Percentiles rank a stretch among this genome's conserved stretches.
Conservation (phyloP, 1,140 invertebrate species). For the Littorina saxatilis region DNA sequence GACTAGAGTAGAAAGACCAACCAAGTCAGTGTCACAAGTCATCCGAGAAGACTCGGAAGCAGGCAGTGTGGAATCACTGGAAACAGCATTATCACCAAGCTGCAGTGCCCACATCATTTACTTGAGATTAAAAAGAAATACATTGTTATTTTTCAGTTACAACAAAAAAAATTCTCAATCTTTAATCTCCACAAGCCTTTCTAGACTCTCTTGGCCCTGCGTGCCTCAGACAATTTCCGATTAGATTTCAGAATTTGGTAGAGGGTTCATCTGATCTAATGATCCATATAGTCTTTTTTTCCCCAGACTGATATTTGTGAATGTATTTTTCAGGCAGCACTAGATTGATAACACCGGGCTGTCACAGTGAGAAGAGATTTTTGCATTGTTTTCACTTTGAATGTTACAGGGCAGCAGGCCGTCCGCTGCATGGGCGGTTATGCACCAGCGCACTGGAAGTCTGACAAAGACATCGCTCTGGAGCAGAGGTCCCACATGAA, state of each 20-base stretch:
- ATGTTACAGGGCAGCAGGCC: slow-evolving; percentile 31
- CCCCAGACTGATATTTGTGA: background rate
- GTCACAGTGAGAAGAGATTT: background rate
- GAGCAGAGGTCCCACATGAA: slow-evolving; percentile 58
- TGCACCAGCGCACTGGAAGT: slow-evolving; percentile 55
- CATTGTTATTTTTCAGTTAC: no score
- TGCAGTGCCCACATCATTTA: no score
- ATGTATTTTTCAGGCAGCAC: background rate
- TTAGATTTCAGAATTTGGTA: background rate
- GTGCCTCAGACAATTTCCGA: background rate
- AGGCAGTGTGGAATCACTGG: no score
- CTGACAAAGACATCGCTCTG: slow-evolving; percentile 51
- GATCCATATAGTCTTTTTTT: background rate
- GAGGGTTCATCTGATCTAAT: background rate
- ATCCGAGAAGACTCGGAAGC: no score
- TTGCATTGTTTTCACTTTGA: background rate
- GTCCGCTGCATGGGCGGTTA: slow-evolving; percentile 48
- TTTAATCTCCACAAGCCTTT: no score
- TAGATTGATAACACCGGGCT: background rate
- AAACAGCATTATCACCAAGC: no score
- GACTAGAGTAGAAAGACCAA: no score
- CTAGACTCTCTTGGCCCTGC: no score
- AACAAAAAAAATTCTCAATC: no score
- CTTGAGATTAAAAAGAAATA: no score
- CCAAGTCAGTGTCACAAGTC: no score